Base-by-base conservation (phyloP, 2,888 invertebrate species). In the Rapana venosa region DNA sequence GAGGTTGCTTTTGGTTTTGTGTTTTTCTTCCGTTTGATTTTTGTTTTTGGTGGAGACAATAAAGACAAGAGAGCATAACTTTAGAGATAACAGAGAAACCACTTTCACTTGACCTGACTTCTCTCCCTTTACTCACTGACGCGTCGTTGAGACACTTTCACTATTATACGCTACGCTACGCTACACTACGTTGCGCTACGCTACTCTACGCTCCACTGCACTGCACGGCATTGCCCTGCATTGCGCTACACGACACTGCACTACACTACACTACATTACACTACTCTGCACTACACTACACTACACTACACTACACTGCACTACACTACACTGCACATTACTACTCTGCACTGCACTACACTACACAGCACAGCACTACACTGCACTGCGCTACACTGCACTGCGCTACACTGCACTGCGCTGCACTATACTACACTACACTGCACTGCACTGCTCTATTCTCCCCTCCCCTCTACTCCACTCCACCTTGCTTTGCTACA, bases 111-210 rank as follows among this genome's bases (percentile, higher is more conserved):
- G 4, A 47, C 47, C 47, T 47, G 47, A 47, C 8, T 47, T 47
- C 47, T 47, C 8, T 47, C 47, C 47, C 47, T 47, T 47, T 47
- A 47, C 47, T 47, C 47, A 47, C 47, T 47, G 47, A 47, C 47
- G 47, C 2, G 47, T 47, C 8, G 47, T 47, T 47, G 47, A 47
- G 47, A 2, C 56, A 84, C 84, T 47, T n/a, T 26, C 36, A 84
- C 84, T 84, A 56, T 47, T n/a, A 47, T 47, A 56, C 56, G 47
- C 56, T 47, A 56, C 58, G 47, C 84, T 84, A 8, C 84, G n/a
- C 84, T 84, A 47, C 84, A 84, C 56, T 84, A 47, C 58, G 47
- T 4, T 84, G 20, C 84, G n/a, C 84, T 84, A 56, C 84, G 47
- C 84, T 84, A 56, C 58, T 47, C 84, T 36, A 17, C 84, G 47